Percentiles rank a stretch among this genome's conserved stretches.
Conservation (phyloP, 2,888 invertebrate genomes). For the Xanthia togata region DNA sequence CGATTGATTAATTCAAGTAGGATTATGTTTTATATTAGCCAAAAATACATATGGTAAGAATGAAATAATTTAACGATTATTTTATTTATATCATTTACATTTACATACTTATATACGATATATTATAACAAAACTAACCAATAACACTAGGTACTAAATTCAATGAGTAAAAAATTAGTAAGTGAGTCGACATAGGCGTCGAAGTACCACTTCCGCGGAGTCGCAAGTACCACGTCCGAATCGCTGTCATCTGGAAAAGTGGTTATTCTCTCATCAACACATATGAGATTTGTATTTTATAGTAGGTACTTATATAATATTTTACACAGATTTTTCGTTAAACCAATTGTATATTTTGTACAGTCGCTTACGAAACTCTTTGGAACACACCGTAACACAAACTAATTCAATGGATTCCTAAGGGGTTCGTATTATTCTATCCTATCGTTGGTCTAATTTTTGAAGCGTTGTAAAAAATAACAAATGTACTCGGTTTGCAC, state of each 20-base stretch:
- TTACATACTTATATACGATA: no score
- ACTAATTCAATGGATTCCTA: background rate
- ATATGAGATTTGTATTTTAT: no score
- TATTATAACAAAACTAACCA: no score
- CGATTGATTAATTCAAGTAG: background rate
- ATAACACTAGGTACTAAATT: no score
- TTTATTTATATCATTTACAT: no score
- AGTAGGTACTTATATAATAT: background rate
- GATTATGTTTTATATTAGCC: background rate
- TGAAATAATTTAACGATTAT: no score
- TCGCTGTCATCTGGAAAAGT: no score
- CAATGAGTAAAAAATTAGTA: no score
- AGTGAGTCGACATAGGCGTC: no score
- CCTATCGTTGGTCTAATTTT: background rate
- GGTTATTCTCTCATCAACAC: background rate
- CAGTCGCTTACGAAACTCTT: no score
- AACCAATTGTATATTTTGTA: background rate
- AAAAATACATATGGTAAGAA: background rate
- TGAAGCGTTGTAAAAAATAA: constrained; percentile 44
- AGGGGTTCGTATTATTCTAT: background rate
- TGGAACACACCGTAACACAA: background rate
- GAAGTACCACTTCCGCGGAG: no score
- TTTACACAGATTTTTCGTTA: background rate
- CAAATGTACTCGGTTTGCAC: constrained; percentile 48
- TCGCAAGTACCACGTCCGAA: no score